Conservation (phyloP, 2,113 vertebrate species). For the Manacus vitellinus region DNA sequence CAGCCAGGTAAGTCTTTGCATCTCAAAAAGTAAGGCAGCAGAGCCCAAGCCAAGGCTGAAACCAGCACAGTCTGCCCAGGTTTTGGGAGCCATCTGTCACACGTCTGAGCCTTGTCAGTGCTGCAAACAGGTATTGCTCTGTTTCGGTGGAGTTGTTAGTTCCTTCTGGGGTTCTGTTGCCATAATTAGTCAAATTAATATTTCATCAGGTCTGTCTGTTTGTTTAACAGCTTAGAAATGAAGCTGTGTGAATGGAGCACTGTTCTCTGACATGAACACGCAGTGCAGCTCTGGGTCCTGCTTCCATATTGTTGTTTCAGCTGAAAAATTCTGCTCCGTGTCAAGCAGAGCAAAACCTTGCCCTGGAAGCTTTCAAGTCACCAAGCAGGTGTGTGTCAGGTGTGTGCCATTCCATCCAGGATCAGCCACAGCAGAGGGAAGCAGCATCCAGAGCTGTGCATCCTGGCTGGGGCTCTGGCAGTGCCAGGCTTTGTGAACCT, state of each 20-base stretch:
- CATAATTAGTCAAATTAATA: conserved; percentile 9
- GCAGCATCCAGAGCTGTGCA: not conserved
- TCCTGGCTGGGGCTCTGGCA: not conserved
- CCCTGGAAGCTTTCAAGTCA: not conserved
- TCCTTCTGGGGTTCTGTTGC: conserved; percentile 2
- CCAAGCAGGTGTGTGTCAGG: not conserved
- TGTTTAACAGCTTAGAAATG: not conserved
- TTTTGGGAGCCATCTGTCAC: not conserved
- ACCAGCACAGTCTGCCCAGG: not conserved
- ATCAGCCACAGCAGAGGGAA: not conserved
- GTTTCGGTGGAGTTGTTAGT: not conserved
- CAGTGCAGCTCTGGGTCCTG: not conserved
- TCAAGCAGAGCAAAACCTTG: not conserved
- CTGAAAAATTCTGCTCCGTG: not conserved
- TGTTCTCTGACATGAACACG: fast-evolving
- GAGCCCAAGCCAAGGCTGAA: not conserved
- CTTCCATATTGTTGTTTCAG: not conserved
- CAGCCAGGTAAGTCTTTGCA: not conserved
- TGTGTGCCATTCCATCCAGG: fast-evolving
- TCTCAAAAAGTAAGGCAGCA: not conserved
- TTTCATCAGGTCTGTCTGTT: not conserved
- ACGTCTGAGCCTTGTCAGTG: not conserved
- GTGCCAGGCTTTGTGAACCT: not conserved
- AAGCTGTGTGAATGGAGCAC: not conserved
- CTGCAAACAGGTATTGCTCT: not conserved